A percentile compares a stretch with the other conserved stretches of the same genome.
Conservation (phyloP, 2,113 vertebrate genomes). For the Hemiscyllium ocellatum region DNA sequence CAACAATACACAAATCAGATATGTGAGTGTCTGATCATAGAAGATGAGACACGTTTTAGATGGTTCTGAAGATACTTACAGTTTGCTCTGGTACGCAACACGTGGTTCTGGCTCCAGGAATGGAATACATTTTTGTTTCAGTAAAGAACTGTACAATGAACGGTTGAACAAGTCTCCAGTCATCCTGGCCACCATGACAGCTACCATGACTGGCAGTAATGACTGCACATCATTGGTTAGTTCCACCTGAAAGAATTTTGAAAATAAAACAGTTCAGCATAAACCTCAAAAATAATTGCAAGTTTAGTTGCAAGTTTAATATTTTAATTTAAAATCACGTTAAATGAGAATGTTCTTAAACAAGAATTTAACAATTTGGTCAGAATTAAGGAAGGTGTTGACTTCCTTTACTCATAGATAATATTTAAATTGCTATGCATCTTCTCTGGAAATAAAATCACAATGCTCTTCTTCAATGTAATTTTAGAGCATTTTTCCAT, state of each 20-base stretch:
- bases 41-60: not conserved
- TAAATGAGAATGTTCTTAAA: not conserved
- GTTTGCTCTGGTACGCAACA: slow-evolving; percentile 39
- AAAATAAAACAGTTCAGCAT: not conserved
- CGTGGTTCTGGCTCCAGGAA: slow-evolving; percentile 43
- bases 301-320: not conserved
- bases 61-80: slow-evolving; percentile 40
- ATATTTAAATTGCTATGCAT: not conserved
- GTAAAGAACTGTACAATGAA: slow-evolving; percentile 47
- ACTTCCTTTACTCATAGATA: not conserved
- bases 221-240: slow-evolving; percentile 49
- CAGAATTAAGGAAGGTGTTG: not conserved
- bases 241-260: slow-evolving; percentile 43
- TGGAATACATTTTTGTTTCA: slow-evolving; percentile 49
- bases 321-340: not conserved
- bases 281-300: not conserved
- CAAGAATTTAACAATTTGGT: not conserved
- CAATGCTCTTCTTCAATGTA: not conserved
- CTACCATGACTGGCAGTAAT: slow-evolving; percentile 44
- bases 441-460: not conserved
- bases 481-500: not conserved
- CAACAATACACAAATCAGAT: not conserved
- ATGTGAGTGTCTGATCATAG: not conserved
- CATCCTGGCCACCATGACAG: slow-evolving; percentile 45
- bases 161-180: slow-evolving; percentile 37